Percentiles rank a stretch among this genome's conserved stretches.
phyloP scores from a whole-genome alignment of 35 echinoderm and acorn worm species.

The Ophioderma brevispina region DNA sequence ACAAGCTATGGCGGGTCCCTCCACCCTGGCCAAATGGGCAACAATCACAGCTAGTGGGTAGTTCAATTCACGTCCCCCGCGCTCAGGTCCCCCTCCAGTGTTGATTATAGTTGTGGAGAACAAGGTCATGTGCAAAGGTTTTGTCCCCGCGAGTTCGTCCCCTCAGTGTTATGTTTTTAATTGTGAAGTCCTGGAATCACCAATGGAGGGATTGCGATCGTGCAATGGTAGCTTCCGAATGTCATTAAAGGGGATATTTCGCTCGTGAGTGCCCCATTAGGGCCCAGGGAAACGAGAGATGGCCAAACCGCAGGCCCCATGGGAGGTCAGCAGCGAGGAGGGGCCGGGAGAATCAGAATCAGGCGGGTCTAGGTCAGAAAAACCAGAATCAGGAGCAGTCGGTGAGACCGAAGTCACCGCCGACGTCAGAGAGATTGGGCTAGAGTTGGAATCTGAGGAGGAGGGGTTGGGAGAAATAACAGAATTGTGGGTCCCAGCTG shows the following conservation, averaged over 20 bases:
- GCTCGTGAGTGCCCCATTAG: neutral
- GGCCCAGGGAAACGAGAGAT: neutral
- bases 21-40: neutral
- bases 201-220: neutral
- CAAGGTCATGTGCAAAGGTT: neutral
- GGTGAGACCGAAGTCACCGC: neutral
- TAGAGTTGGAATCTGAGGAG: neutral
- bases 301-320: slow-evolving; percentile 2
- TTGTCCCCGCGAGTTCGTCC: neutral
- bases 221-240: no score
- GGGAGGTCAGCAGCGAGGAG: neutral
- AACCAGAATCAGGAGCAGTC: no score
- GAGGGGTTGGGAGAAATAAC: neutral
- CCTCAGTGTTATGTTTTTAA: neutral
- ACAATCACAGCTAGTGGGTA: neutral
- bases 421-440: neutral
- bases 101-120: neutral
- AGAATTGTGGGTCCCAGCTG: neutral
- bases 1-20: neutral
- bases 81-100: no score
- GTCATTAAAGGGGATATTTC: no score
- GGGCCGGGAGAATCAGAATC: neutral
- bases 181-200: neutral
- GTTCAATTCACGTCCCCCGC: neutral
- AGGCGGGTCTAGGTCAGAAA: no score